Conservation (phyloP, 92 coral and sea anemone genomes). For the Palythoa grandis region DNA sequence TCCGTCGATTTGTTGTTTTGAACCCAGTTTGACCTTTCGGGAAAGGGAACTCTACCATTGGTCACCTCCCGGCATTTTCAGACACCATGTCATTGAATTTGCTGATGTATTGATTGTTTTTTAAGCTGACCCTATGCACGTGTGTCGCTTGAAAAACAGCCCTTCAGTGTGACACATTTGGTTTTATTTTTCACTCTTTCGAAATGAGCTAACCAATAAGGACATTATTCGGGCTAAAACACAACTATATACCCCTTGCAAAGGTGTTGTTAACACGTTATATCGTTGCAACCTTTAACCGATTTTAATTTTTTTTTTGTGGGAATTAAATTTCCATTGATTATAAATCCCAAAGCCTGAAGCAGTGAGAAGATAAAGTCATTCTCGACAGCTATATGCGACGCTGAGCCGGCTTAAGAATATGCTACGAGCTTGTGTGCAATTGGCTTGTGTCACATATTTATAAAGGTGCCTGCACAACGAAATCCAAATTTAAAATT, state of each 20-base stretch:
- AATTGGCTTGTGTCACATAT: neutral
- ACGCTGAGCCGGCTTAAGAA: neutral
- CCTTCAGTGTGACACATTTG: conserved; percentile 9
- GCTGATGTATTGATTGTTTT: neutral
- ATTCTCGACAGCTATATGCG: neutral
- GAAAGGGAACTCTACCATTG: neutral
- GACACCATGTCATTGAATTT: neutral
- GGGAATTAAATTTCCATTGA: neutral
- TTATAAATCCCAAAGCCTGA: neutral
- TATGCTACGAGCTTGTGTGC: neutral
- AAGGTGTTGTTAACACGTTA: neutral
- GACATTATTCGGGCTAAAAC: neutral
- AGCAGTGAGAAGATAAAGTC: neutral
- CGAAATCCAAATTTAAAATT: too few species aligned
- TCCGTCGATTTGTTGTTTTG: conserved; percentile 18
- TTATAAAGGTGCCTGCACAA: too few species aligned
- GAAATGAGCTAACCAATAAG: neutral
- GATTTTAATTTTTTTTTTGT: neutral
- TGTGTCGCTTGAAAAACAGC: conserved; percentile 3
- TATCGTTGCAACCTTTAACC: neutral
- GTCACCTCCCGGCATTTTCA: conserved; percentile 5
- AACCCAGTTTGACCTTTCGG: conserved; percentile 11
- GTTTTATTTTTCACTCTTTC: neutral
- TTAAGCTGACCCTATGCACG: too few species aligned
- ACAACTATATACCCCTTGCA: neutral